Evolutionary conservation across 2,113 vertebrate genomes (phyloP).

Genomic region (Pampusana beccarii): DNA sequence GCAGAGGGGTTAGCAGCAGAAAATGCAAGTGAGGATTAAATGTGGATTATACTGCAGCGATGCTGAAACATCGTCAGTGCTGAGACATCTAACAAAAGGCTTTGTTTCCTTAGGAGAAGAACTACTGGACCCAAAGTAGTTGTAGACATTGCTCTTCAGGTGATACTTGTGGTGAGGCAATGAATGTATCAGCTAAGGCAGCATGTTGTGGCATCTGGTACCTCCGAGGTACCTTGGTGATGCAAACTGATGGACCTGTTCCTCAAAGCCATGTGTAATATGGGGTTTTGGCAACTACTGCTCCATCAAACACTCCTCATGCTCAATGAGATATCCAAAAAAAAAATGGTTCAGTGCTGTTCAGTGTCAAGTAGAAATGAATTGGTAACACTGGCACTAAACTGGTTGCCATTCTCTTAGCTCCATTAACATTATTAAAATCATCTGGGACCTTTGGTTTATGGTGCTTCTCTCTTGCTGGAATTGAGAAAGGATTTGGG

Average conservation of each 20-base stretch:
- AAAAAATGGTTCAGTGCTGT: background rate
- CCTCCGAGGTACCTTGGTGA: background rate
- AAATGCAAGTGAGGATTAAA: constrained; percentile 28
- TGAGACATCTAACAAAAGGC: background rate
- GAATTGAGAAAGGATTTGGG: background rate
- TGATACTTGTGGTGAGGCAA: rapidly evolving
- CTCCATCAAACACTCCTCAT: background rate
- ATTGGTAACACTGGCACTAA: background rate
- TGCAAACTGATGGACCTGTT: background rate
- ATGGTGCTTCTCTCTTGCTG: background rate
- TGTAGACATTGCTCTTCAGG: background rate
- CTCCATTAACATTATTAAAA: background rate
- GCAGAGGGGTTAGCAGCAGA: background rate
- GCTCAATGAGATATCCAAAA: background rate
- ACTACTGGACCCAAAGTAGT: background rate
- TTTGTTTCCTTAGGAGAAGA: background rate
- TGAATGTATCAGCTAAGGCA: background rate
- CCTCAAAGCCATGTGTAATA: background rate
- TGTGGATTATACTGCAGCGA: background rate
- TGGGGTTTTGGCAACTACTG: background rate
- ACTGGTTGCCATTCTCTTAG: background rate
- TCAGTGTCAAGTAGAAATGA: background rate
- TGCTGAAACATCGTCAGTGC: background rate
- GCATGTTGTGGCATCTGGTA: background rate
- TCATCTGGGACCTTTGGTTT: background rate